Conservation (phyloP, 1,140 invertebrate genomes). For the Drosophila sucinea region DNA sequence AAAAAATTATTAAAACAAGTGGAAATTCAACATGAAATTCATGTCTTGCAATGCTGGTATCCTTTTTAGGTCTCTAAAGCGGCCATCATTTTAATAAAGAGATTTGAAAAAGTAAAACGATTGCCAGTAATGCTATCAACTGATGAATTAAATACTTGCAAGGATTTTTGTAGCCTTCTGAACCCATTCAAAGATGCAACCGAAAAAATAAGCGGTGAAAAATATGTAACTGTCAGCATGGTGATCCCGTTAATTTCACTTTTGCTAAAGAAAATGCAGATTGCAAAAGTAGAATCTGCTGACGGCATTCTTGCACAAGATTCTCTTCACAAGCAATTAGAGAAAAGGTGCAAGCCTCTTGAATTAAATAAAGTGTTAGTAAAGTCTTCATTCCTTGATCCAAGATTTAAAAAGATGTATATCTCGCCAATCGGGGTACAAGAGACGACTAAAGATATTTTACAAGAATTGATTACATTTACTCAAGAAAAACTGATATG, state of each 20-base stretch:
- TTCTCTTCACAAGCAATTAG: background rate
- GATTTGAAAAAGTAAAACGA: constrained; percentile 11
- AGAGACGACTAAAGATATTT: constrained; percentile 3
- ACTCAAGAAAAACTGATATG: no score
- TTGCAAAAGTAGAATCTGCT: constrained; percentile 4
- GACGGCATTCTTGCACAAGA: background rate
- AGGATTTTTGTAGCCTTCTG: constrained; percentile 18
- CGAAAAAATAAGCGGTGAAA: constrained; percentile 22
- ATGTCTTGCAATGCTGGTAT: constrained; percentile 18
- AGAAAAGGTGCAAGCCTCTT: background rate
- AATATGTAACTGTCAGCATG: constrained; percentile 20
- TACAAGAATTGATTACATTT: no score
- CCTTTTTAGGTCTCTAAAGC: constrained; percentile 14
- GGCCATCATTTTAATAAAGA: constrained; percentile 10
- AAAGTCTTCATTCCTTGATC: background rate
- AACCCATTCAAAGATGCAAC: background rate
- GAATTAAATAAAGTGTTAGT: constrained; percentile 1
- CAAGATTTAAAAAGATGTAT: constrained; percentile 12
- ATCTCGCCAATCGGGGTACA: no score
- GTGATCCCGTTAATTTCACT: constrained; percentile 16
- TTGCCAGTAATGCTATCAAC: constrained; percentile 13
- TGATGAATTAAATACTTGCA: constrained; percentile 3
- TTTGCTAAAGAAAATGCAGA: background rate
- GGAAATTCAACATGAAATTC: constrained; percentile 15
- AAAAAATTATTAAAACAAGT: no score